Percentiles rank a stretch among this genome's conserved stretches.
These are phyloP conservation scores for Leptopilina clavipes DNA, from an alignment of 1,140 invertebrate species.

Conservation along the genomic window DNA sequence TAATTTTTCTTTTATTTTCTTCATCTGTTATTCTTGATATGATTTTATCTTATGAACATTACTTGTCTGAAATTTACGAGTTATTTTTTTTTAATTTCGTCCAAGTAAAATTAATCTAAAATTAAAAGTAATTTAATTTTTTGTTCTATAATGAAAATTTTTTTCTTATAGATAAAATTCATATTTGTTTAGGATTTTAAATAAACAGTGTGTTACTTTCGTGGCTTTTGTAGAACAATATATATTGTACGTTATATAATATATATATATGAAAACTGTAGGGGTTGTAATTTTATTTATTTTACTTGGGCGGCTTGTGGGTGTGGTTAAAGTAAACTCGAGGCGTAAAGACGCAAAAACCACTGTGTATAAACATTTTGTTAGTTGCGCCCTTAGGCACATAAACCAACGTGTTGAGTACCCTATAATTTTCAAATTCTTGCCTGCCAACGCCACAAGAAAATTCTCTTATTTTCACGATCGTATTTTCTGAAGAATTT, in stretches of 20 bases:
- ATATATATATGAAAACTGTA: background rate
- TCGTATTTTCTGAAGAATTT: background rate
- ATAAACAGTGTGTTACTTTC: background rate
- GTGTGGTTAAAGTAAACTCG: background rate
- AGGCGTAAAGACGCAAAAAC: constrained; percentile 6
- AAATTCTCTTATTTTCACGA: constrained; percentile 5
- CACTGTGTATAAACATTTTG: background rate
- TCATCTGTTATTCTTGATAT: background rate
- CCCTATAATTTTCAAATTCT: constrained; percentile 1
- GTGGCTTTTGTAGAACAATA: background rate
- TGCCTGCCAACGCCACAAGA: background rate
- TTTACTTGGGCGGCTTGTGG: background rate
- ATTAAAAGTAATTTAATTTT: too few species aligned
- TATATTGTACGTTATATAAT: too few species aligned
- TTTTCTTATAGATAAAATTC: too few species aligned
- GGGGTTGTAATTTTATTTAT: constrained; percentile 3
- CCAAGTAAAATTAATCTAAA: too few species aligned
- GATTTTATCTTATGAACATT: background rate
- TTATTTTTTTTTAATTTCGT: too few species aligned
- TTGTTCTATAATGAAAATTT: too few species aligned
- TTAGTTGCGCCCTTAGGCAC: background rate
- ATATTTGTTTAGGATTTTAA: too few species aligned
- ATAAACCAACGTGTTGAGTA: background rate
- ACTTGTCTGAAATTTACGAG: background rate
- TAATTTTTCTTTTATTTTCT: background rate